Conservation (phyloP, 2,888 invertebrate species). For the Agrenia bidenticulata region DNA sequence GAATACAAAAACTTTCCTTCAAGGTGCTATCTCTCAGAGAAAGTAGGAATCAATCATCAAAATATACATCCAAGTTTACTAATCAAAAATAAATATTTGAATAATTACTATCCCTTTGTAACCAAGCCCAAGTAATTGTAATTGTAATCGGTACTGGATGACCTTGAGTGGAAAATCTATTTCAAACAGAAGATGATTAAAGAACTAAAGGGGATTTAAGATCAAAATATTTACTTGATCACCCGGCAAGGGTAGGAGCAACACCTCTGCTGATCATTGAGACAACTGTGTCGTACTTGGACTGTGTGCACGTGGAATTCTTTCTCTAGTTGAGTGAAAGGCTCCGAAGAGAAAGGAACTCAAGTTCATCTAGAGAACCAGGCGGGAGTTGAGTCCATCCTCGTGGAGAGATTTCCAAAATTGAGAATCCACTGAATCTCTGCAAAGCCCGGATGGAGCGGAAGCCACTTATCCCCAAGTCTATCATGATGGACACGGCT, state of each 20-base stretch:
- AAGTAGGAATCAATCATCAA: no score
- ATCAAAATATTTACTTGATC: no score
- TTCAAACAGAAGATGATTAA: no score
- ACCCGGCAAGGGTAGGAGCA: background rate
- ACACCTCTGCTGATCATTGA: background rate
- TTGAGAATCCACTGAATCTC: constrained; percentile 24
- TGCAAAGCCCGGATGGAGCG: constrained; percentile 44
- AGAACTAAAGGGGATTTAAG: no score
- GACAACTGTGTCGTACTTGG: background rate
- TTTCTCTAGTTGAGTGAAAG: constrained; percentile 3
- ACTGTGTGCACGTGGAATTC: constrained; percentile 1
- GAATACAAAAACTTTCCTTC: no score
- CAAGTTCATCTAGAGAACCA: background rate
- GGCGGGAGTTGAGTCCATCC: background rate
- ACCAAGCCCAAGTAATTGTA: no score
- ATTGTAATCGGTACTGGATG: no score
- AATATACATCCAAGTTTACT: no score
- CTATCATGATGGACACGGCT: constrained; percentile 49
- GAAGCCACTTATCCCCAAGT: constrained; percentile 48
- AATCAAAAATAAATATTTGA: no score
- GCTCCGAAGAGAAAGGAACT: background rate
- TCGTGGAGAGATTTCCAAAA: constrained; percentile 8
- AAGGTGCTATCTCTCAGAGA: no score
- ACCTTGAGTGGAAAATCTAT: no score
- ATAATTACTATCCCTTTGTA: no score